phyloP scores from a whole-genome alignment of 2,113 vertebrate genomes.

The Dasyurus viverrinus region DNA sequence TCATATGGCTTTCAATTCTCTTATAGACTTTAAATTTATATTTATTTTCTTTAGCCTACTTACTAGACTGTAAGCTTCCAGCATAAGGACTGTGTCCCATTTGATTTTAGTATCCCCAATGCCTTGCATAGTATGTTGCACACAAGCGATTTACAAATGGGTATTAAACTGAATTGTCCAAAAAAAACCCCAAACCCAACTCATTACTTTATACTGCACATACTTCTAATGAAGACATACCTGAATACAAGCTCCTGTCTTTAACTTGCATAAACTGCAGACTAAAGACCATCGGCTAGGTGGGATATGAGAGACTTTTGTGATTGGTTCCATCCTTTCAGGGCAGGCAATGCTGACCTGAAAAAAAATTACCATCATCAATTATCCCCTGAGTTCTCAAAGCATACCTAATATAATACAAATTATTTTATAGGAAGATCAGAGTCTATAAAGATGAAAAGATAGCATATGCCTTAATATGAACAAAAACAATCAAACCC shows the following conservation, averaged over 20 bases:
- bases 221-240: slow-evolving; percentile 77
- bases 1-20: background rate
- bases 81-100: background rate
- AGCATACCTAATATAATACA: slow-evolving; percentile 30
- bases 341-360: slow-evolving; percentile 98
- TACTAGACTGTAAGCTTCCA: background rate
- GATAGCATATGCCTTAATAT: slow-evolving; percentile 26
- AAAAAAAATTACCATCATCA: slow-evolving; percentile 55
- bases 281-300: slow-evolving; percentile 98
- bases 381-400: slow-evolving; percentile 6
- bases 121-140: background rate
- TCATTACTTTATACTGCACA: background rate
- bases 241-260: slow-evolving; percentile 98
- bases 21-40: background rate
- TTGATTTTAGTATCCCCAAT: background rate
- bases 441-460: slow-evolving; percentile 48
- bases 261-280: slow-evolving; percentile 96
- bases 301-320: slow-evolving; percentile 97
- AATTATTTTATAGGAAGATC: slow-evolving; percentile 45
- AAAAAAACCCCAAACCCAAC: background rate
- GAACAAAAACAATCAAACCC: slow-evolving; percentile 46
- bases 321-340: slow-evolving; percentile 99
- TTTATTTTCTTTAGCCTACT: background rate
- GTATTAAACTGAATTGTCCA: background rate
- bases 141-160: background rate